Percentiles rank a stretch among this genome's conserved stretches.
These are phyloP conservation scores for Austrofundulus limnaeus DNA, from an alignment of 2,113 vertebrate species.

Conservation along the genomic window DNA sequence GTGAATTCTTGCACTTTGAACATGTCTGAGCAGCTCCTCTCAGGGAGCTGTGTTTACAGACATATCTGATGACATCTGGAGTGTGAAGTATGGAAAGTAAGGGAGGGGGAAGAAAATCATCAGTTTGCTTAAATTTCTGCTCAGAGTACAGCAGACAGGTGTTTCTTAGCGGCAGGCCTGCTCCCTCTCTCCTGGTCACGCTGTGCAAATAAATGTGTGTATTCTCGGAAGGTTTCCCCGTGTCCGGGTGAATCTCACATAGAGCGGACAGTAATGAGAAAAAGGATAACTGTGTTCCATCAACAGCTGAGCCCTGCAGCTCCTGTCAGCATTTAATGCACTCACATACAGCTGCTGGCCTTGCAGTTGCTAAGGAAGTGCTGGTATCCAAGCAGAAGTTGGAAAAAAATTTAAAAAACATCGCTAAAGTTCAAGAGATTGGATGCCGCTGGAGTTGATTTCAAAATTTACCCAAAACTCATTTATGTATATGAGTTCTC, in stretches of 20 bases:
- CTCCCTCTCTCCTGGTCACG: conserved; percentile 51
- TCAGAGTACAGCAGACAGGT: conserved; percentile 51
- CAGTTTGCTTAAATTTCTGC: conserved; percentile 48
- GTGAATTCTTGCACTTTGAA: conserved; percentile 24
- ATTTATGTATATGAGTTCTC: conserved; percentile 47
- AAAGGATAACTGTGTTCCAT: conserved; percentile 67
- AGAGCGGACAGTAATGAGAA: conserved; percentile 75
- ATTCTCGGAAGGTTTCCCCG: conserved; percentile 61
- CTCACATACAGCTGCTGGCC: conserved; percentile 66
- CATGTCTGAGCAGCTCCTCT: conserved; percentile 43
- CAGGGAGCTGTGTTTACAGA: conserved; percentile 47
- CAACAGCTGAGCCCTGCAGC: conserved; percentile 76
- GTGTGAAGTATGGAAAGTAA: conserved; percentile 7
- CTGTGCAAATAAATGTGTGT: conserved; percentile 34
- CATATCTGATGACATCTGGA: conserved; percentile 51
- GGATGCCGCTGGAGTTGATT: conserved; percentile 60
- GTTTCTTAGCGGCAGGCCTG: conserved; percentile 27
- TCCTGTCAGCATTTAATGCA: conserved; percentile 67
- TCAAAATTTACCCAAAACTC: conserved; percentile 53
- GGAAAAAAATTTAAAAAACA: conserved; percentile 70
- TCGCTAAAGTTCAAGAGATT: conserved; percentile 66
- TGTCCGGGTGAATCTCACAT: conserved; percentile 59
- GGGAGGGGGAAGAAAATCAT: conserved; percentile 24
- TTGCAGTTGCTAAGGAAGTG: conserved; percentile 77
- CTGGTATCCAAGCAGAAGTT: conserved; percentile 74